These are phyloP conservation scores for Galaxias olidus DNA, from an alignment of 2,797 vertebrate species.

Conservation along the genomic window DNA sequence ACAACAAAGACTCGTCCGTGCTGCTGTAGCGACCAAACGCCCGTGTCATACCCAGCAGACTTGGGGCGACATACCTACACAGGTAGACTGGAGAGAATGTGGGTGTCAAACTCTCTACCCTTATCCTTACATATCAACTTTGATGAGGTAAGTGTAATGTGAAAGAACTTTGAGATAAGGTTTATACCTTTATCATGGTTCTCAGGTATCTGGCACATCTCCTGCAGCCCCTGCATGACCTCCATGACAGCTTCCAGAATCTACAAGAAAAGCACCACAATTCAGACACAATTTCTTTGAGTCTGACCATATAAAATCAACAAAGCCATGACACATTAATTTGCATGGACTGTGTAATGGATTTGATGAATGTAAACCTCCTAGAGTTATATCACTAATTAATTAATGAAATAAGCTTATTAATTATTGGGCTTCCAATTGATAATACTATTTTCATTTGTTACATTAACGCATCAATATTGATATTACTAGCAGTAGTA, in stretches of 20 bases:
- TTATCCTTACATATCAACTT: no score
- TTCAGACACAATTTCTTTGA: neutral
- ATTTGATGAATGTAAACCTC: no score
- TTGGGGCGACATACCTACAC: conserved; percentile 88
- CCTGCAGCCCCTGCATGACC: conserved; percentile 86
- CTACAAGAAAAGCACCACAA: conserved; percentile 63
- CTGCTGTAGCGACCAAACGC: conserved; percentile 94
- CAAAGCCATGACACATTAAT: no score
- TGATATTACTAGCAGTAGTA: no score
- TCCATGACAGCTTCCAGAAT: conserved; percentile 88
- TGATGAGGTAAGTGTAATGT: no score
- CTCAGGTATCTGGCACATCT: conserved; percentile 90
- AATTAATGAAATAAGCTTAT: no score
- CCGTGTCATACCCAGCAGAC: conserved; percentile 88
- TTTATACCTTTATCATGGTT: conserved; percentile 89
- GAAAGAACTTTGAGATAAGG: neutral
- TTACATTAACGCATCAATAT: neutral
- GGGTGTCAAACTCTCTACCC: neutral
- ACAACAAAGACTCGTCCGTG: conserved; percentile 88
- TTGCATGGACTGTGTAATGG: no score
- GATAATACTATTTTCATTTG: no score
- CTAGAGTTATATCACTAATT: no score
- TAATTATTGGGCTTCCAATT: no score
- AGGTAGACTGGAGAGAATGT: conserved; percentile 81
- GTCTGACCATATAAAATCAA: no score